Evolutionary conservation across 2,888 invertebrate species (phyloP), one percentile per base, ranked within the genome.

Genomic region (Bruchidius siliquastri): DNA sequence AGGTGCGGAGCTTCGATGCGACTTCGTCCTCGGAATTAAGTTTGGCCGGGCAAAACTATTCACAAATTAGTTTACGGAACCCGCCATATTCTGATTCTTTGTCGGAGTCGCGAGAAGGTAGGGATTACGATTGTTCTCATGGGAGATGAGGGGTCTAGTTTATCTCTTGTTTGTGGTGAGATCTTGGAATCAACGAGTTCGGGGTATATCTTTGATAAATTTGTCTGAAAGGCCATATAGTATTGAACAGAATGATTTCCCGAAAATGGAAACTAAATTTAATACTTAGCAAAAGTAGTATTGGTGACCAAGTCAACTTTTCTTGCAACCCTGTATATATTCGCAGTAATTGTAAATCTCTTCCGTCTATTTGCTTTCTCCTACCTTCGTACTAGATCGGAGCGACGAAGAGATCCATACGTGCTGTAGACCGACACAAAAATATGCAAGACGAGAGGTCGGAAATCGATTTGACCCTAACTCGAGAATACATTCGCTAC

Each of bases 1-100:
- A 68, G 68, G 21, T 22, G 22, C 22, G 68, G 68, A 68, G 21
- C 68, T 21, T 20, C 21, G 68, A 68, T 68, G 68, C 68, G 22
- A 21, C 68, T 68, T 21, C 68, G 22, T 18, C 22, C 21, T 68
- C 21, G 68, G 20, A 68, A 68, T 21, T 68, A 68, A 68, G 68
- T 22, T 68, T 21, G 68, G 68, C 68, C 20, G 49, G 49, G 79
- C 76, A 76, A 79, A 84, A 84, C 84, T 85, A 84, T 84, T 82
- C 79, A 74, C 79, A 79, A 83, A 83, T 83, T 84, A 83, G 83
- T 83, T 84, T 83, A 82, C 74, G 26, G 72, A 74, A 72, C 73
- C 72, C 68, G 68, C 8, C 22, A 22, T 68, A 49, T 49, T 49
- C 49, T 49, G 49, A 49, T 49, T 49, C 49, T 49, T 49, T 49